phyloP scores from a whole-genome alignment of 1,140 invertebrate genomes.

The Conopomorpha cramerella region DNA sequence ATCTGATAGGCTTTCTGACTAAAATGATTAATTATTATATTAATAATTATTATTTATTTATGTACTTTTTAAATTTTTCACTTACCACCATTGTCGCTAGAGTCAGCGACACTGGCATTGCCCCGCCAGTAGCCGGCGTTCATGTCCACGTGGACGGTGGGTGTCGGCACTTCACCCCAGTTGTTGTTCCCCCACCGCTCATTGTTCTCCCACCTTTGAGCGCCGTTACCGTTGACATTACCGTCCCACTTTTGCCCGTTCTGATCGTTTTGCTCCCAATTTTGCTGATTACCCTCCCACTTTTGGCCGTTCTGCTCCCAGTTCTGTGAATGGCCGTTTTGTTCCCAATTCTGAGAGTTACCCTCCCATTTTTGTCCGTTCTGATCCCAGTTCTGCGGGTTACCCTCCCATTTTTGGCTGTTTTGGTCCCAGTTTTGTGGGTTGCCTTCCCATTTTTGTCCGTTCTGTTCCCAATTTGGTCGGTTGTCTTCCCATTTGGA shows the following conservation, averaged over 20 bases:
- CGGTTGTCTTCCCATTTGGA: conserved; percentile 25
- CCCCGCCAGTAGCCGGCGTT: conserved; percentile 57
- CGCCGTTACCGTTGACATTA: conserved; percentile 7
- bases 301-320: conserved; percentile 29
- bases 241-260: conserved; percentile 12
- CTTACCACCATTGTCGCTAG: conserved; percentile 52
- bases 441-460: conserved; percentile 10
- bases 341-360: conserved; percentile 28
- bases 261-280: conserved; percentile 24
- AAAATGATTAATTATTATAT: too few relatives aligned
- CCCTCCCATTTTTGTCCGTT: conserved; percentile 12
- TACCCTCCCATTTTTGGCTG: conserved; percentile 27
- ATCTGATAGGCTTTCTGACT: too few relatives aligned
- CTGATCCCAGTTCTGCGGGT: conserved; percentile 24
- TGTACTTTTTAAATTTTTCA: too few relatives aligned
- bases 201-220: conserved; percentile 24
- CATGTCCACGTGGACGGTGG: conserved; percentile 42
- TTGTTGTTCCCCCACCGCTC: conserved; percentile 31
- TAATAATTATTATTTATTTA: too few relatives aligned
- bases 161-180: conserved; percentile 39
- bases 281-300: conserved; percentile 25
- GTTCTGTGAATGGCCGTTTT: conserved; percentile 24
- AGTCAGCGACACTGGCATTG: conserved; percentile 62
- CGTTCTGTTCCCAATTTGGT: conserved; percentile 25
- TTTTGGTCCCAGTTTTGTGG: conserved; percentile 29